Base-by-base conservation (phyloP, 2,113 vertebrate genomes). In the Anoura caudifer region DNA sequence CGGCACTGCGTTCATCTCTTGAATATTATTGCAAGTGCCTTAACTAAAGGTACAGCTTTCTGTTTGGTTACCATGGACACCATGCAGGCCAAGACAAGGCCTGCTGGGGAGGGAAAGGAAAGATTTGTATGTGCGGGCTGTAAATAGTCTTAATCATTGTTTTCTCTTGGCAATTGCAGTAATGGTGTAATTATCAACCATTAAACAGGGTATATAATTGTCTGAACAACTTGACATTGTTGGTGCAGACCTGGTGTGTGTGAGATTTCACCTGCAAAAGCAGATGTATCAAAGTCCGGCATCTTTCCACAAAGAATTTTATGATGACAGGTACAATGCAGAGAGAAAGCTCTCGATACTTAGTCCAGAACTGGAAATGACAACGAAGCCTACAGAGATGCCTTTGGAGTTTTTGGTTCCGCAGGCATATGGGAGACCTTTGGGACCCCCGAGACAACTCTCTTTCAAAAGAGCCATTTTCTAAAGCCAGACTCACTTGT, bases 61-160 rank as follows among this genome's bases (percentile, higher is more conserved):
- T 80, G 56, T 94, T 84, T 67, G 95, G 98, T 96, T 97, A 17
- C 94, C 97, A 98, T 95, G 98, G 98, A 45, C 89, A 94, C 88
- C 56, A 61, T 0, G 36, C 61, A 75, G 96, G 96, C 94, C 95
- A 85, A 61, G 88, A 84, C 73, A 1, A 1, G 13, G 92, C 91
- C 94, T 52, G 86, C 43, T 4, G 36, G 92, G 63, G 95, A 94
- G 94, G 77, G 82, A 86, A 85, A 72, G 84, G 96, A 89, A 92
- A 90, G 96, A 59, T 95, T 76, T 96, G 70, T 87, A 45, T 94
- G 89, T 45, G 67, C 17, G 1, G 47, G 86, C 97, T 97, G 96
- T 93, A 96, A 97, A 95, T 94, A 92, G 96, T 94, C 95, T 96
- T 98, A 98, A 98, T 97, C 96, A 97, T 94, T 97, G 97, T 97